Percentiles rank a stretch among this genome's conserved stretches.
phyloP scores from a whole-genome alignment of 2,888 invertebrate species.

The Dryocosmus kuriphilus region DNA sequence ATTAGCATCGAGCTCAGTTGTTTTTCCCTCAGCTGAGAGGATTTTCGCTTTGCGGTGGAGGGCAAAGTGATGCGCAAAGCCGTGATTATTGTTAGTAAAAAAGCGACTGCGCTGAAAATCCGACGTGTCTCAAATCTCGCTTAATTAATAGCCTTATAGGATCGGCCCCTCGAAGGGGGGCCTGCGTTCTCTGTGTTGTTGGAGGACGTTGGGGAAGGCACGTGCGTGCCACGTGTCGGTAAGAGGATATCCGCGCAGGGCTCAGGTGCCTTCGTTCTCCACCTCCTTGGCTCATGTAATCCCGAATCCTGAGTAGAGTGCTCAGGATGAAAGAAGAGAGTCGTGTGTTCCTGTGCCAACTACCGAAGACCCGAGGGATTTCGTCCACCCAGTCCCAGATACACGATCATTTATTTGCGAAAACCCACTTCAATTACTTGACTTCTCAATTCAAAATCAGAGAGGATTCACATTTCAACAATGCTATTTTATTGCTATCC shows the following conservation, averaged over 20 bases:
- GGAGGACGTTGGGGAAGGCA: slow-evolving; percentile 68
- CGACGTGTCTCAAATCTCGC: slow-evolving; percentile 72
- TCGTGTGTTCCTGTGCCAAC: slow-evolving; percentile 17
- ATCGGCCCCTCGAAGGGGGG: slow-evolving; percentile 51
- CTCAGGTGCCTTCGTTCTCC: slow-evolving; percentile 65
- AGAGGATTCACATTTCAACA: not conserved
- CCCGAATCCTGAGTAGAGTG: slow-evolving; percentile 47
- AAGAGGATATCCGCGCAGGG: slow-evolving; percentile 75
- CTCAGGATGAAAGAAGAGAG: slow-evolving; percentile 28
- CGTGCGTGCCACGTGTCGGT: slow-evolving; percentile 77
- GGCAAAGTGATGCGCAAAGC: not conserved
- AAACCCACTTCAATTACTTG: slow-evolving; percentile 18
- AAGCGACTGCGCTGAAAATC: slow-evolving; percentile 64
- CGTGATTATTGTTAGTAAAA: slow-evolving; percentile 41
- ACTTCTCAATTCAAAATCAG: not conserved
- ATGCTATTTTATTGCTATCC: no score
- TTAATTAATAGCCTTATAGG: slow-evolving; percentile 73
- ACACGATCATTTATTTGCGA: slow-evolving; percentile 21
- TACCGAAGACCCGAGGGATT: slow-evolving; percentile 8
- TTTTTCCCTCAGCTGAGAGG: slow-evolving; percentile 13
- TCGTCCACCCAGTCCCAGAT: slow-evolving; percentile 13
- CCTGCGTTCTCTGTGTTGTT: slow-evolving; percentile 57
- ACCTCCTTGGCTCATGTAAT: slow-evolving; percentile 51
- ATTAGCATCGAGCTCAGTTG: not conserved
- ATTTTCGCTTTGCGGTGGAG: slow-evolving; percentile 1